phyloP scores from a whole-genome alignment of 2,113 vertebrate genomes.

The Heterocephalus glaber region DNA sequence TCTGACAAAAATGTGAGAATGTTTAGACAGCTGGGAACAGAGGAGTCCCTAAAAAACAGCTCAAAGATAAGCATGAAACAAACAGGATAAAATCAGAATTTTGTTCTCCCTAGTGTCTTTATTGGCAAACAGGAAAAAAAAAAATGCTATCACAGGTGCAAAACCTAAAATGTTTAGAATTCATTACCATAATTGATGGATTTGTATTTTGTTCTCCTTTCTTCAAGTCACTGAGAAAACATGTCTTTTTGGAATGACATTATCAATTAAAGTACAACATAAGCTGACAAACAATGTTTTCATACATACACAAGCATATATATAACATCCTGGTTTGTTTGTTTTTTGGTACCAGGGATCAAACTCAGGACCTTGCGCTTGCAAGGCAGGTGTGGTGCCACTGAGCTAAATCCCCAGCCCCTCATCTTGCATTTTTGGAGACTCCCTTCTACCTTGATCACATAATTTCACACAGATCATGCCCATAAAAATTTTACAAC shows the following conservation, averaged over 20 bases:
- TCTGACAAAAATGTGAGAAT: slow-evolving; percentile 73
- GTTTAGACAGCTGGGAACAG: slow-evolving; percentile 78
- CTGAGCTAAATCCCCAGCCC: no score
- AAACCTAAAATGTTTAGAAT: slow-evolving; percentile 59
- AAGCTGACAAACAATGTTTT: slow-evolving; percentile 1
- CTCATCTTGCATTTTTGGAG: slow-evolving; percentile 29
- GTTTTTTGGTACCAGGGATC: no score
- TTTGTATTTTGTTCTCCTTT: background rate
- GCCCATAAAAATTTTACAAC: background rate
- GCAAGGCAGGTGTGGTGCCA: no score
- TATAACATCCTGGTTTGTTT: no score
- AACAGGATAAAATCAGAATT: slow-evolving; percentile 73
- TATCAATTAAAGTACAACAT: background rate
- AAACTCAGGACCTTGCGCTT: no score
- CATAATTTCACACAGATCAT: slow-evolving; percentile 38
- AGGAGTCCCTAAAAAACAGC: slow-evolving; percentile 67
- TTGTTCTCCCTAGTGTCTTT: slow-evolving; percentile 56
- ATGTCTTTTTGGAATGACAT: background rate
- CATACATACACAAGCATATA: background rate
- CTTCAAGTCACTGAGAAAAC: slow-evolving; percentile 35
- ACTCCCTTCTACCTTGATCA: background rate
- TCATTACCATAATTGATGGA: slow-evolving; percentile 20
- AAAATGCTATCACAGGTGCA: slow-evolving; percentile 76
- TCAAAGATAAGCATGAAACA: slow-evolving; percentile 73
- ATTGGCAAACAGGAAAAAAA: slow-evolving; percentile 53